Conservation (phyloP, 2,797 vertebrate species). For the Petrocephalus schoutedeni region DNA sequence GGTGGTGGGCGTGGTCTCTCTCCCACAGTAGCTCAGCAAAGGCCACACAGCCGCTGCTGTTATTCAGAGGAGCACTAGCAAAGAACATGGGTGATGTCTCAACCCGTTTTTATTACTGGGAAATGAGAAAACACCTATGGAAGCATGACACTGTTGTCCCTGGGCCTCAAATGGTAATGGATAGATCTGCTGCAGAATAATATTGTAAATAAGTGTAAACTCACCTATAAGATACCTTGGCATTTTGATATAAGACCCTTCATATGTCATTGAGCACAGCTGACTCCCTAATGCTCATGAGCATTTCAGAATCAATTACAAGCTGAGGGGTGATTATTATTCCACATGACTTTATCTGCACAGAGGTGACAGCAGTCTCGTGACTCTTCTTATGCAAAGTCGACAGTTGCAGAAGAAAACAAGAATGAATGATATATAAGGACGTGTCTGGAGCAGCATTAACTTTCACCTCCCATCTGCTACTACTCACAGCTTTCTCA, state of each 20-base stretch:
- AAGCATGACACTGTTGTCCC: not conserved
- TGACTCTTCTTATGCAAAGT: not conserved
- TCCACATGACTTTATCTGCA: not conserved
- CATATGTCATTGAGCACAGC: not conserved
- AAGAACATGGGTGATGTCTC: slow-evolving; percentile 15
- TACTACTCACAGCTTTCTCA: not conserved
- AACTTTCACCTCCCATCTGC: not conserved
- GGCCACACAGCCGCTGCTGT: not conserved
- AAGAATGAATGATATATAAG: not conserved
- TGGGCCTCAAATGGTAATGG: not conserved
- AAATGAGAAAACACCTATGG: not conserved
- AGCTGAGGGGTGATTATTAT: not conserved
- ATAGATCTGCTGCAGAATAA: not conserved
- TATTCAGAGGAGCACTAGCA: slow-evolving; percentile 21
- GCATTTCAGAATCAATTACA: not conserved
- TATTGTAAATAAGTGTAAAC: not conserved
- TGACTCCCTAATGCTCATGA: not conserved
- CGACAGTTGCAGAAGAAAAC: not conserved
- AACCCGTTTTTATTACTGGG: not conserved
- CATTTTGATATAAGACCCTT: not conserved
- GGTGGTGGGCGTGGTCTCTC: slow-evolving; percentile 37
- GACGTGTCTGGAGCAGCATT: not conserved
- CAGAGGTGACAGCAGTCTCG: not conserved
- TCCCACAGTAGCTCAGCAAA: slow-evolving; percentile 40
- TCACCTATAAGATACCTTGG: not conserved